phyloP scores from a whole-genome alignment of 2,797 vertebrate species.

The Falco concolor region DNA sequence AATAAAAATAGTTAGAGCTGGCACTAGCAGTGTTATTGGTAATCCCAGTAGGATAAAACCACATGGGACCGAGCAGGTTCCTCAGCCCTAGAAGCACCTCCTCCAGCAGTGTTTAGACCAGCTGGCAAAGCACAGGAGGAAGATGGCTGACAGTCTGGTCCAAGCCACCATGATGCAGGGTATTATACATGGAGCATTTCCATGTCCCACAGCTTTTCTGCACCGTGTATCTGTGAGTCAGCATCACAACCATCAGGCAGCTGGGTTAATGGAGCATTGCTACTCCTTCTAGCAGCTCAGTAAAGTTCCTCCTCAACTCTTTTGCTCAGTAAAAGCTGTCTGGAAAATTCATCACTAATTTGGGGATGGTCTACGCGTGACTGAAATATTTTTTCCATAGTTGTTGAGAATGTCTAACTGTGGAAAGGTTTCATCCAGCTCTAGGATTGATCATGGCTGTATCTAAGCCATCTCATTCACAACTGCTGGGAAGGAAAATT shows the following conservation, averaged over 20 bases:
- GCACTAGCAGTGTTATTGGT: neutral
- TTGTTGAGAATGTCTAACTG: neutral
- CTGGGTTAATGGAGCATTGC: neutral
- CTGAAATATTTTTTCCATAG: neutral
- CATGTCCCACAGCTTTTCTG: neutral
- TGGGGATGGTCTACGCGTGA: neutral
- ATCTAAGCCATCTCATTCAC: neutral
- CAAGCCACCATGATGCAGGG: neutral
- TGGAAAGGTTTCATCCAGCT: neutral
- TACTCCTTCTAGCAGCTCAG: neutral
- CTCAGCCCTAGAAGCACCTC: neutral
- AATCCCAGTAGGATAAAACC: neutral
- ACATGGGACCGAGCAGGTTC: neutral
- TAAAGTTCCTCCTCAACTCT: neutral
- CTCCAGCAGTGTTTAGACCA: neutral
- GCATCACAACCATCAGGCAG: neutral
- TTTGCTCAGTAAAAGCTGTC: neutral
- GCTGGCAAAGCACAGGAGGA: neutral
- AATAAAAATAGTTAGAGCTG: neutral
- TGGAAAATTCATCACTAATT: neutral
- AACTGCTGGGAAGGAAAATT: neutral
- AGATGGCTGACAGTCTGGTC: neutral
- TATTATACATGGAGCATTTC: neutral
- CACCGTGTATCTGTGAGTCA: neutral
- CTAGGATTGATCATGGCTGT: rapidly evolving